phyloP scores from a whole-genome alignment of 23 tunicate genomes.

The Styela clava region DNA sequence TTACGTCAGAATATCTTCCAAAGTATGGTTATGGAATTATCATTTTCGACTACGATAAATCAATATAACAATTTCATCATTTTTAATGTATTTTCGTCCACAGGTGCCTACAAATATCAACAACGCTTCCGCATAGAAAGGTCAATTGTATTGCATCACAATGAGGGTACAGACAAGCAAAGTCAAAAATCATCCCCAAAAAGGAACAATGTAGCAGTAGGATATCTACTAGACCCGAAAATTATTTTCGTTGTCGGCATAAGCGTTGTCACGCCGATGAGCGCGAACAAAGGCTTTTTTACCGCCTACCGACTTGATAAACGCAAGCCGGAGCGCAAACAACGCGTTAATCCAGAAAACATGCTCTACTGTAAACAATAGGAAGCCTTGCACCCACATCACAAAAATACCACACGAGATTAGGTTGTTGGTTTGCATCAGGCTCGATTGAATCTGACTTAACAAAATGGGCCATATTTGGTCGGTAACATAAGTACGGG shows the following conservation, averaged over 20 bases:
- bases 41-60: background rate
- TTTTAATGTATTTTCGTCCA: background rate
- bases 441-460: background rate
- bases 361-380: background rate
- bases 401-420: background rate
- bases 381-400: background rate
- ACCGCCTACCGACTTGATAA: background rate
- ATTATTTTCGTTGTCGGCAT: background rate
- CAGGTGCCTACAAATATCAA: background rate
- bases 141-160: too few relatives aligned
- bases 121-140: background rate
- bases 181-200: too few relatives aligned
- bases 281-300: background rate
- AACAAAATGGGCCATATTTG: background rate
- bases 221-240: background rate
- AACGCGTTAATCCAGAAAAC: background rate
- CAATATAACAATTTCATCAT: background rate
- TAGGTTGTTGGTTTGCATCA: too few relatives aligned
- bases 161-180: too few relatives aligned
- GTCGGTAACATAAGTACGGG: too few relatives aligned
- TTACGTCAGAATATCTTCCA: background rate
- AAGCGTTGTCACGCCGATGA: background rate
- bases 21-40: background rate
- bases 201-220: too few relatives aligned
- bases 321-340: background rate